Conservation (phyloP, 2,113 vertebrate species). For the Pitta sordida region DNA sequence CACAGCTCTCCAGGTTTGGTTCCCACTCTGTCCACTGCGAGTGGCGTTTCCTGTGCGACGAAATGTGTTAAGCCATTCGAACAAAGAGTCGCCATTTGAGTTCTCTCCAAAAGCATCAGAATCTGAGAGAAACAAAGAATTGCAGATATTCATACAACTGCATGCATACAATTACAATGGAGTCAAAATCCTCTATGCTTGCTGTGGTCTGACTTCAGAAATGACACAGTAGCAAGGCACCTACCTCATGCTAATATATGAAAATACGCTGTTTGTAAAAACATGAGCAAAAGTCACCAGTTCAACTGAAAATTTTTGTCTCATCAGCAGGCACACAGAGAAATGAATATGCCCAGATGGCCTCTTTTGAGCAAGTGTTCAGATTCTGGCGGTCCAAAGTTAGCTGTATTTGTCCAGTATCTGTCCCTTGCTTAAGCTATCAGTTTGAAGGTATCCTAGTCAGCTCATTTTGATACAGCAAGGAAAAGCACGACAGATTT, state of each 20-base stretch:
- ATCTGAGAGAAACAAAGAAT: conserved; percentile 72
- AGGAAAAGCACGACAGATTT: neutral
- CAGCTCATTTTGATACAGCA: neutral
- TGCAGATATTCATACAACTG: neutral
- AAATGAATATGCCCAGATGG: neutral
- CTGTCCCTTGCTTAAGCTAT: neutral
- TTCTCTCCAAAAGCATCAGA: conserved; percentile 78
- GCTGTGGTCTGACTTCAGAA: neutral
- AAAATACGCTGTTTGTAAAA: neutral
- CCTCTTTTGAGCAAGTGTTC: neutral
- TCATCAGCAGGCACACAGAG: neutral
- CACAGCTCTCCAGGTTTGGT: conserved; percentile 94
- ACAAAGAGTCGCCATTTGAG: conserved; percentile 84
- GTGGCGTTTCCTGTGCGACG: conserved; percentile 89
- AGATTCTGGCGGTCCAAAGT: neutral
- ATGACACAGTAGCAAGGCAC: accelerated
- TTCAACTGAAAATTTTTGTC: neutral
- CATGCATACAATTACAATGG: accelerated
- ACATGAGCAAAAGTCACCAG: neutral
- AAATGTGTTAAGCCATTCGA: conserved; percentile 92
- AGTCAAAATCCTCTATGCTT: neutral
- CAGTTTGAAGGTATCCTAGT: neutral
- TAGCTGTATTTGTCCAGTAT: neutral
- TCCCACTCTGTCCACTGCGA: conserved; percentile 91
- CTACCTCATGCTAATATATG: accelerated